Evolutionary conservation across 2,797 vertebrate genomes (phyloP).

Genomic region (Spheniscus humboldti): DNA sequence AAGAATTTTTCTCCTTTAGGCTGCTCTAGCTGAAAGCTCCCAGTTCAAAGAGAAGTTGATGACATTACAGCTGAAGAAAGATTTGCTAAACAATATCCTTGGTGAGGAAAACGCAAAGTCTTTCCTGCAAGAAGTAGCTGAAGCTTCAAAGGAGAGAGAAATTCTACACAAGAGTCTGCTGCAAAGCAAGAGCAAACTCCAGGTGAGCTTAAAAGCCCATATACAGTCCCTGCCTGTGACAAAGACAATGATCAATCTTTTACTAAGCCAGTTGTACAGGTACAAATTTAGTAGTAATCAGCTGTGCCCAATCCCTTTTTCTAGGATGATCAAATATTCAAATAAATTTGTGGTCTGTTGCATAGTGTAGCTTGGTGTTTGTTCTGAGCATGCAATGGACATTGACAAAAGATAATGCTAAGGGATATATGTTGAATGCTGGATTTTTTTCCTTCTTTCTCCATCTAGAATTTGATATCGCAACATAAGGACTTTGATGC

Average conservation of each 20-base stretch:
- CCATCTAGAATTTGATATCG: slow-evolving; percentile 76
- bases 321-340: background rate
- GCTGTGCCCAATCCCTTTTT: background rate
- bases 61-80: slow-evolving; percentile 77
- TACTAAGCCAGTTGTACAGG: background rate
- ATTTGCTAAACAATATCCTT: slow-evolving; percentile 79
- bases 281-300: background rate
- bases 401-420: background rate
- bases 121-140: slow-evolving; percentile 76
- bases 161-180: slow-evolving; percentile 81
- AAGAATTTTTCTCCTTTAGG: slow-evolving; percentile 56
- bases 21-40: slow-evolving; percentile 79
- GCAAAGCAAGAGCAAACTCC: slow-evolving; percentile 82
- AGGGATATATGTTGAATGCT: background rate
- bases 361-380: background rate
- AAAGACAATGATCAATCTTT: background rate
- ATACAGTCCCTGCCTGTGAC: background rate
- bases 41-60: slow-evolving; percentile 82
- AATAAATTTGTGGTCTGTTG: background rate
- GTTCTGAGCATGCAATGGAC: background rate
- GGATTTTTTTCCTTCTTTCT: background rate
- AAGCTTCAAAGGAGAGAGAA: slow-evolving; percentile 79
- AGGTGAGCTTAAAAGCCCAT: slow-evolving; percentile 68
- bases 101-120: slow-evolving; percentile 74
- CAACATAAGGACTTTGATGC: slow-evolving; percentile 84